Evolutionary conservation across 2,888 invertebrate species (phyloP).

Genomic region (Callimorpha dominula): DNA sequence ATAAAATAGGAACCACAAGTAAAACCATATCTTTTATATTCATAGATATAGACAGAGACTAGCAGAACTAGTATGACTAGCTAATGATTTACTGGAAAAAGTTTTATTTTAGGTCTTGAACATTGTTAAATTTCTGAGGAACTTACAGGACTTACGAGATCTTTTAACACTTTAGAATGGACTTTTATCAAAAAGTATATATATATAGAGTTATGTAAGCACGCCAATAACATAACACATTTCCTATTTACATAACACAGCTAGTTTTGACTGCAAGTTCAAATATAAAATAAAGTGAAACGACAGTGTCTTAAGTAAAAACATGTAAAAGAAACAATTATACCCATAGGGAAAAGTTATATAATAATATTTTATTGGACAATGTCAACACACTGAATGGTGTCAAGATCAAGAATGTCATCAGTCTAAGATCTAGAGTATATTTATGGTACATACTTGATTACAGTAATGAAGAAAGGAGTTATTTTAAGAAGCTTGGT

Average conservation of each 20-base stretch:
- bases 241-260: neutral
- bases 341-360: neutral
- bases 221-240: neutral
- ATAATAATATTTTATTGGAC: conserved; percentile 1
- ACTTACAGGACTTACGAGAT: neutral
- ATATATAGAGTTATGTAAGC: neutral
- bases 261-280: neutral
- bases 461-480: neutral
- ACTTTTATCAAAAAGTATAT: neutral
- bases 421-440: neutral
- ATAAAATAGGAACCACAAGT: neutral
- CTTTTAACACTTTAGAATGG: neutral
- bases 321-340: neutral
- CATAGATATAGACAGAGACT: neutral
- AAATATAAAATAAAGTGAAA: neutral
- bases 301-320: neutral
- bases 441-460: neutral
- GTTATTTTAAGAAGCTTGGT: neutral
- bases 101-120: neutral
- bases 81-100: too few relatives aligned
- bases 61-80: too few relatives aligned
- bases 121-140: neutral
- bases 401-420: conserved; percentile 5
- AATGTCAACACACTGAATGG: conserved; percentile 8
- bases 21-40: neutral